phyloP scores from a whole-genome alignment of 2,888 invertebrate species.

The Eupithecia dodoneata region DNA sequence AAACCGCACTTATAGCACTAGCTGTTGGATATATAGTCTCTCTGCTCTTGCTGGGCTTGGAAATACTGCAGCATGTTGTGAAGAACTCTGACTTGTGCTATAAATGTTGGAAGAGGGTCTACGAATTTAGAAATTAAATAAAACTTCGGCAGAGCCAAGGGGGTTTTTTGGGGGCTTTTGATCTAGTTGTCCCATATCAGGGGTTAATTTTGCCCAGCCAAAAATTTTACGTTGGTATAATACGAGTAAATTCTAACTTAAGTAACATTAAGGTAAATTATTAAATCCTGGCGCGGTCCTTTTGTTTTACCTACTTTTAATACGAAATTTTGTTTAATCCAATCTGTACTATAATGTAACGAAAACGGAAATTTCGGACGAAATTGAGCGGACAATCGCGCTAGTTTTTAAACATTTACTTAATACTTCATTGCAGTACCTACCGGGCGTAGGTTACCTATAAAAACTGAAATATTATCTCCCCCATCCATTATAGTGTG shows the following conservation, averaged over 20 bases:
- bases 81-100: not conserved
- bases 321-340: too few relatives aligned
- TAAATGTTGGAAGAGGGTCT: not conserved
- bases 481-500: too few relatives aligned
- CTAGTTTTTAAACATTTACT: too few relatives aligned
- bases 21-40: constrained; percentile 67
- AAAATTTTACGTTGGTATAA: not conserved
- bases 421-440: too few relatives aligned
- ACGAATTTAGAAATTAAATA: not conserved
- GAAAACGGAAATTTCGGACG: too few relatives aligned
- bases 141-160: not conserved
- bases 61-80: not conserved
- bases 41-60: not conserved
- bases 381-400: too few relatives aligned
- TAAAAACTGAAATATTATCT: not conserved
- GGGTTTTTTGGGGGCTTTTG: not conserved
- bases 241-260: too few relatives aligned
- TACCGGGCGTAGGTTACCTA: too few relatives aligned
- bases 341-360: too few relatives aligned
- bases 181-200: not conserved
- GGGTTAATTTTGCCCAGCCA: not conserved
- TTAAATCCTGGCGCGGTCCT: too few relatives aligned
- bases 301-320: too few relatives aligned
- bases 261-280: too few relatives aligned
- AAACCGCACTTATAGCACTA: constrained; percentile 82